A percentile compares a stretch with the other conserved stretches of the same genome.
These are phyloP conservation scores for Sigmodon hispidus DNA, from an alignment of 2,113 vertebrate genomes.

Conservation along the genomic window DNA sequence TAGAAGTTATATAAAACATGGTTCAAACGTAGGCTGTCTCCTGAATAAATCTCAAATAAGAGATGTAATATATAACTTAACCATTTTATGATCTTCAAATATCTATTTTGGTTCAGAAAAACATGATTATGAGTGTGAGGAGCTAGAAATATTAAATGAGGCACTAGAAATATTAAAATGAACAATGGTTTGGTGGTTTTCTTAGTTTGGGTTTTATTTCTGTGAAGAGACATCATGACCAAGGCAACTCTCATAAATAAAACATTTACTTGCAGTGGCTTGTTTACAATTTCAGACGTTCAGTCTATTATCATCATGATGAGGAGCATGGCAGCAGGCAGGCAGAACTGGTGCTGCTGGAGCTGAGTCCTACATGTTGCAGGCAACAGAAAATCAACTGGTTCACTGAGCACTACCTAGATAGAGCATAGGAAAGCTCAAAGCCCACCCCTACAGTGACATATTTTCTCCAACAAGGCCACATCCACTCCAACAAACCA, in stretches of 20 bases:
- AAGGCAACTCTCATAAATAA: not conserved
- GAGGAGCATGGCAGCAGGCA: not conserved
- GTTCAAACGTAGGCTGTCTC: not conserved
- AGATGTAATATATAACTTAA: not conserved
- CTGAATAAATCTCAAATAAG: not conserved
- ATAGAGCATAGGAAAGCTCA: not conserved
- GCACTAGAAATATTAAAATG: not conserved
- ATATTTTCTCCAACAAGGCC: not conserved
- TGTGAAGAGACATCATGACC: not conserved
- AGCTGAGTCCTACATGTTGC: not conserved
- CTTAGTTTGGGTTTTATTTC: not conserved
- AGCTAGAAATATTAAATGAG: not conserved
- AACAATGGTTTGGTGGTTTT: not conserved
- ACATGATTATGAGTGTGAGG: not conserved
- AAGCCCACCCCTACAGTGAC: not conserved
- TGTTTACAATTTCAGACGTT: not conserved
- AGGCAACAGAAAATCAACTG: not conserved
- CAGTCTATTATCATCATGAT: not conserved
- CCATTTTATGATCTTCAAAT: not conserved
- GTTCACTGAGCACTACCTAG: not conserved
- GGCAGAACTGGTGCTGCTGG: not conserved
- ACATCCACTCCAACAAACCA: not conserved
- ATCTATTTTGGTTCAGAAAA: not conserved
- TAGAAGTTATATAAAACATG: not conserved
- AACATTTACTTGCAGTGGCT: not conserved